Evolutionary conservation across 2,797 vertebrate species (phyloP).

Genomic region (Valencia hispanica): DNA sequence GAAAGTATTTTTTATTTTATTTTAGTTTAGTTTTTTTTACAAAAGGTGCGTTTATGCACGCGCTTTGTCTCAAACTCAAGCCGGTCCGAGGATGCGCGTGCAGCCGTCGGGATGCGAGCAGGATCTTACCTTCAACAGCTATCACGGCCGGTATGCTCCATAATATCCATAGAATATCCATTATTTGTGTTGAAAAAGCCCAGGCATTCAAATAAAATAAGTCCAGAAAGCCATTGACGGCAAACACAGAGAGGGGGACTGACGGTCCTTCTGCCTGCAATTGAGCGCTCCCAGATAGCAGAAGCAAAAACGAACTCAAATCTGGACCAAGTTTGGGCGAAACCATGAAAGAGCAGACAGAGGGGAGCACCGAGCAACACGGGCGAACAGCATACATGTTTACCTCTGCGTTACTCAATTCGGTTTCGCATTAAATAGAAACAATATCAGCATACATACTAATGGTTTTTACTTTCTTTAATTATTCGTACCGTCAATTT

Average conservation of each 20-base stretch:
- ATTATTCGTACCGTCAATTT: not conserved
- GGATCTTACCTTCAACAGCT: conserved; percentile 85
- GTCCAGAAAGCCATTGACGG: conserved; percentile 85
- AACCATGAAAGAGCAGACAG: conserved; percentile 81
- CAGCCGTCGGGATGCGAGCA: conserved; percentile 40
- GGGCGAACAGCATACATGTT: not conserved
- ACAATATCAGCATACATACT: rapidly evolving
- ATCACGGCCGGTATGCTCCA: conserved; percentile 83
- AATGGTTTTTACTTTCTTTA: not conserved
- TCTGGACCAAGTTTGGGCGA: conserved; percentile 83
- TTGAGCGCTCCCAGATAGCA: conserved; percentile 75
- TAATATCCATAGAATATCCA: conserved; percentile 89
- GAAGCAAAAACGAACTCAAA: conserved; percentile 74
- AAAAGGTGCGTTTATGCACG: conserved; percentile 14
- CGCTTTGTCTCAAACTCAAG: conserved; percentile 70
- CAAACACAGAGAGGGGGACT: conserved; percentile 72
- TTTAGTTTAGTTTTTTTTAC: too few species aligned
- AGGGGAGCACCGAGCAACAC: conserved; percentile 58
- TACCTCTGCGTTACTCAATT: rapidly evolving
- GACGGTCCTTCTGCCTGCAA: conserved; percentile 78
- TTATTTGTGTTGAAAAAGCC: conserved; percentile 78
- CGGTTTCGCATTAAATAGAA: rapidly evolving
- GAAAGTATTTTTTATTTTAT: conserved; percentile 1
- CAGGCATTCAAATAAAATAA: conserved; percentile 82
- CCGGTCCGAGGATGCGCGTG: conserved; percentile 68